These are phyloP conservation scores for Bubo scandiacus DNA, from an alignment of 2,113 vertebrate genomes.

Conservation along the genomic window DNA sequence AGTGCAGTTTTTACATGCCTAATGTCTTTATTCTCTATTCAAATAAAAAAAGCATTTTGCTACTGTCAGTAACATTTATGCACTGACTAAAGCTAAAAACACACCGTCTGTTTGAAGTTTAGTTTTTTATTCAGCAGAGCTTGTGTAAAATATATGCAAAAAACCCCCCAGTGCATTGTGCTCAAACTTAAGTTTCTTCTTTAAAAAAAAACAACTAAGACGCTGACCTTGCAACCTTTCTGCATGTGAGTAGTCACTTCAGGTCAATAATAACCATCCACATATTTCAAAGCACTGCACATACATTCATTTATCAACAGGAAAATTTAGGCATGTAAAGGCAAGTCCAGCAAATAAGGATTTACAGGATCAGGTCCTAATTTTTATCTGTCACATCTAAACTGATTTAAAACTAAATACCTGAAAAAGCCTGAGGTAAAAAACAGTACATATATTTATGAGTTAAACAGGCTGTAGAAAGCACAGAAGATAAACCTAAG, in stretches of 20 bases:
- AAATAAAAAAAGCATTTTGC: not conserved
- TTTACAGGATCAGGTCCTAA: not conserved
- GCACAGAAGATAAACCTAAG: not conserved
- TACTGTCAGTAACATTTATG: not conserved
- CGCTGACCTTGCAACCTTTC: not conserved
- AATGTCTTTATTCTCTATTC: conserved; percentile 27
- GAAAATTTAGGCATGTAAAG: not conserved
- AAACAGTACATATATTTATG: not conserved
- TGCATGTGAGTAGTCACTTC: not conserved
- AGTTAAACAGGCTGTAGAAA: not conserved
- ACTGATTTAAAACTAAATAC: not conserved
- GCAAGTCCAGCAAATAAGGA: not conserved
- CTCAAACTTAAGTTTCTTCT: not conserved
- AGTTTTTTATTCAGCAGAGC: not conserved
- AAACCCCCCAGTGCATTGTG: rapidly evolving
- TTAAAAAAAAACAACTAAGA: not conserved
- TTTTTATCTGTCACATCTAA: conserved; percentile 10
- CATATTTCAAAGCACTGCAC: not conserved
- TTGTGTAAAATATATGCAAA: not conserved
- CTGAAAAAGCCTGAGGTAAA: not conserved
- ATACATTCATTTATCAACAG: not conserved
- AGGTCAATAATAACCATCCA: not conserved
- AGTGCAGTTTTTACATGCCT: conserved; percentile 7
- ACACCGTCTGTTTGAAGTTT: not conserved
- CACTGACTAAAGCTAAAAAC: not conserved